Percentiles rank a stretch among this genome's conserved stretches.
These are phyloP conservation scores for Catamblyrhynchus diadema DNA, from an alignment of 2,797 vertebrate genomes.

Conservation along the genomic window DNA sequence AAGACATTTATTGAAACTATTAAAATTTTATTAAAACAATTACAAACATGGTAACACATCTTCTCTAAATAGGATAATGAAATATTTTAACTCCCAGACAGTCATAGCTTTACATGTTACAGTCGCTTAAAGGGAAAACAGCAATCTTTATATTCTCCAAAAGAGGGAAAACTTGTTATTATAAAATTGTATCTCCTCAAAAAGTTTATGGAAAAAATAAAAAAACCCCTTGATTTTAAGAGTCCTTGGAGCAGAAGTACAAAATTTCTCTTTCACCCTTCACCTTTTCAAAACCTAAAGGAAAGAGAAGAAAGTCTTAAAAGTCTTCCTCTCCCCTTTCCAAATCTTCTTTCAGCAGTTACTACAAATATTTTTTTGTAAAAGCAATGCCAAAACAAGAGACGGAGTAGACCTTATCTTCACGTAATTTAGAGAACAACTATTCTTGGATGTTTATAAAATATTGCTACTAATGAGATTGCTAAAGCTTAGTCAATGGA, in stretches of 20 bases:
- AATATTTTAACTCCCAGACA: background rate
- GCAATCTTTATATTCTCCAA: background rate
- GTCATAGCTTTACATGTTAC: rapidly evolving
- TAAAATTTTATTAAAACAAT: background rate
- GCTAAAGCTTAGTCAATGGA: background rate
- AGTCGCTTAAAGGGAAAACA: background rate
- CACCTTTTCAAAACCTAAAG: background rate
- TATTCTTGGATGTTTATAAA: background rate
- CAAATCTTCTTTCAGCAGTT: background rate
- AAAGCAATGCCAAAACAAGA: background rate
- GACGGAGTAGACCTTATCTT: background rate
- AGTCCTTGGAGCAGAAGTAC: background rate
- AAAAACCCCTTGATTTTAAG: background rate
- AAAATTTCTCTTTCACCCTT: background rate
- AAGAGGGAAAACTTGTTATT: background rate
- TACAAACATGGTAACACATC: background rate
- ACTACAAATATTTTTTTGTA: background rate
- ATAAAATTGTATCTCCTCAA: background rate
- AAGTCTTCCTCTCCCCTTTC: background rate
- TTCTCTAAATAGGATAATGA: background rate
- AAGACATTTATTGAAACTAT: background rate
- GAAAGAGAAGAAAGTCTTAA: background rate
- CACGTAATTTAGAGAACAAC: background rate
- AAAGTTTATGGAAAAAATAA: background rate
- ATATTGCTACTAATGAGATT: background rate